Percentiles rank a stretch among this genome's conserved stretches.
Conservation (phyloP, 2,113 vertebrate genomes). For the Meleagris gallopavo region DNA sequence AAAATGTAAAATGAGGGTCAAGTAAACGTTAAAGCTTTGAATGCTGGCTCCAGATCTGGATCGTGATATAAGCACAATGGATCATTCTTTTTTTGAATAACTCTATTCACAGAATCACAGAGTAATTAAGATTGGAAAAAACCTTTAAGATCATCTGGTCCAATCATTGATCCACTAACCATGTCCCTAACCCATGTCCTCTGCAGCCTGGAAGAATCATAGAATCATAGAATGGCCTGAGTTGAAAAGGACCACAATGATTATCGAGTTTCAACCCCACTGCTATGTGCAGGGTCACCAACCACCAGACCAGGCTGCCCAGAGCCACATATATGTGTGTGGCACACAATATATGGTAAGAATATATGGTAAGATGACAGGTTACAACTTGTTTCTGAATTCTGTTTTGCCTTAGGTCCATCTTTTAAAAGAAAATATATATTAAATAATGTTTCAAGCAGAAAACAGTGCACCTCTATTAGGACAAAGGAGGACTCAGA, state of each 20-base stretch:
- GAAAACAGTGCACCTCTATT: background rate
- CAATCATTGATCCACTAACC: no score
- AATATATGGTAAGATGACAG: background rate
- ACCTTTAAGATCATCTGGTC: no score
- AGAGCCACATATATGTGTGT: no score
- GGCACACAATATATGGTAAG: no score
- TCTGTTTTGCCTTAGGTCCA: background rate
- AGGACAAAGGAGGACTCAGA: background rate
- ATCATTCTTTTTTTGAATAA: background rate
- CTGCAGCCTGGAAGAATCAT: background rate
- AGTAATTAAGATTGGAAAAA: no score
- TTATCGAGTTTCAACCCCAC: no score
- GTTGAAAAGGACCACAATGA: no score
- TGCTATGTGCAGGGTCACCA: no score
- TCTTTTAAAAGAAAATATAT: background rate
- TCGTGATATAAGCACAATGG: background rate
- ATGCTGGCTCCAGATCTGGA: background rate
- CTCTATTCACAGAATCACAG: background rate
- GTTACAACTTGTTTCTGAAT: background rate
- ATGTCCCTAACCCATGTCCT: no score
- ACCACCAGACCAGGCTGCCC: no score
- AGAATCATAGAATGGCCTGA: no score
- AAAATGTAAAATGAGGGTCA: background rate
- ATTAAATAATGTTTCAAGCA: background rate
- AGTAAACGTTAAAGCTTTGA: background rate